Evolutionary conservation across 2,113 vertebrate species (phyloP).

Genomic region (Alligator sinensis): DNA sequence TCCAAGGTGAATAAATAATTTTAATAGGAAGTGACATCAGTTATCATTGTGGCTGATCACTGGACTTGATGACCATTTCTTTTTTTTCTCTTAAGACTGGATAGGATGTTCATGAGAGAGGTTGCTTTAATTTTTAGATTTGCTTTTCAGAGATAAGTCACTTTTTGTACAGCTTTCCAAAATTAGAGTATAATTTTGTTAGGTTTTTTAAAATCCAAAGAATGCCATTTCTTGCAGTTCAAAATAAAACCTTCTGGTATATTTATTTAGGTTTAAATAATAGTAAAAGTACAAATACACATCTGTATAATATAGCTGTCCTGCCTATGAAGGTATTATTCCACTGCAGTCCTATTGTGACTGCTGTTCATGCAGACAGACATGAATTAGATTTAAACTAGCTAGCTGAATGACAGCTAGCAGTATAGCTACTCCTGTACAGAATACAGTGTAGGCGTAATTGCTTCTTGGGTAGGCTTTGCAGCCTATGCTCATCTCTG

Average conservation of each 20-base stretch:
- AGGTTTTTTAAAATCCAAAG: background rate
- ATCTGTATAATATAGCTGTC: too few relatives aligned
- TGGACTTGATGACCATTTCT: background rate
- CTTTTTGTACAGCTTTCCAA: background rate
- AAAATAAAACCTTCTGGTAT: background rate
- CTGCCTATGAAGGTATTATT: background rate
- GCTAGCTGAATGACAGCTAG: background rate
- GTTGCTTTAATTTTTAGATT: background rate
- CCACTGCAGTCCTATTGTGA: background rate
- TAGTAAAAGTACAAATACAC: background rate
- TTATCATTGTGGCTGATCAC: background rate
- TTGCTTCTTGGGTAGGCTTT: background rate
- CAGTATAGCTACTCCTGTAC: background rate
- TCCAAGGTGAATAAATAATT: background rate
- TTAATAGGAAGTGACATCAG: background rate
- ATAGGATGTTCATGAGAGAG: background rate
- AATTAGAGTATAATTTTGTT: background rate
- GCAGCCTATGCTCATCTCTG: background rate
- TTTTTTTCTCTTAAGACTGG: background rate
- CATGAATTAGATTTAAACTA: slow-evolving; percentile 1
- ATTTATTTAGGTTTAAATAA: slow-evolving; percentile 11
- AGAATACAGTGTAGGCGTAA: background rate
- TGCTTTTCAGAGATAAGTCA: background rate
- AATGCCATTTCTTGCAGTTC: background rate
- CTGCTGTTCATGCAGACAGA: background rate